These are phyloP conservation scores for Drosophila picticornis DNA, from an alignment of 2,888 invertebrate species.

Conservation along the genomic window DNA sequence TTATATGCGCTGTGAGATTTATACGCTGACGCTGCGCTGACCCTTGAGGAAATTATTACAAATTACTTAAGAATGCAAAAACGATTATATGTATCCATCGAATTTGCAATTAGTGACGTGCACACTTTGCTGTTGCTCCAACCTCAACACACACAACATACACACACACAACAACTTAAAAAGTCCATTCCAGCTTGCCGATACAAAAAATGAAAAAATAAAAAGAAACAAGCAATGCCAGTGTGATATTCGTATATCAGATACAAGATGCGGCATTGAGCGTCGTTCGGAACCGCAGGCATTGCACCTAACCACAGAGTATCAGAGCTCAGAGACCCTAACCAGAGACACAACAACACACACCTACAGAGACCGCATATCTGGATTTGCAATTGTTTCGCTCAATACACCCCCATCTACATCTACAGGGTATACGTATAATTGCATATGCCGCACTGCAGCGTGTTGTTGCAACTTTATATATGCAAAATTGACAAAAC, in stretches of 20 bases:
- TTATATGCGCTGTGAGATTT: conserved; percentile 75
- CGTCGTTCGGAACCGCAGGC: conserved; percentile 61
- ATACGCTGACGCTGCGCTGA: conserved; percentile 82
- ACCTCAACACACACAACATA: conserved; percentile 9
- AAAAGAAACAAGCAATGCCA: conserved; percentile 41
- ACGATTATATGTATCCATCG: conserved; percentile 84
- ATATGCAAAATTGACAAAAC: conserved; percentile 15
- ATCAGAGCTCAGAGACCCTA: conserved; percentile 15
- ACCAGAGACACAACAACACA: conserved; percentile 44
- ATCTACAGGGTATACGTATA: conserved; percentile 40
- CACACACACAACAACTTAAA: neutral
- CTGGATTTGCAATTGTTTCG: conserved; percentile 28
- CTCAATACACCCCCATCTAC: conserved; percentile 39
- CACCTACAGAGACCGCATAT: conserved; percentile 28
- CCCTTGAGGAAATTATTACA: conserved; percentile 85
- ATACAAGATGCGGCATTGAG: conserved; percentile 68
- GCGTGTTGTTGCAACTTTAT: conserved; percentile 21
- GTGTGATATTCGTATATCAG: conserved; percentile 73
- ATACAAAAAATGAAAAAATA: conserved; percentile 25
- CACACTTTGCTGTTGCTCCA: conserved; percentile 65
- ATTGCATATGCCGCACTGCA: conserved; percentile 46
- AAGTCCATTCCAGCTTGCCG: conserved; percentile 1
- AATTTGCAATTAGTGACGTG: conserved; percentile 83
- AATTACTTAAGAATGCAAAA: conserved; percentile 85
- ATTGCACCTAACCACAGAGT: conserved; percentile 58